Conservation (phyloP, 2,797 vertebrate species). For the Triplophysa yarkandensis region DNA sequence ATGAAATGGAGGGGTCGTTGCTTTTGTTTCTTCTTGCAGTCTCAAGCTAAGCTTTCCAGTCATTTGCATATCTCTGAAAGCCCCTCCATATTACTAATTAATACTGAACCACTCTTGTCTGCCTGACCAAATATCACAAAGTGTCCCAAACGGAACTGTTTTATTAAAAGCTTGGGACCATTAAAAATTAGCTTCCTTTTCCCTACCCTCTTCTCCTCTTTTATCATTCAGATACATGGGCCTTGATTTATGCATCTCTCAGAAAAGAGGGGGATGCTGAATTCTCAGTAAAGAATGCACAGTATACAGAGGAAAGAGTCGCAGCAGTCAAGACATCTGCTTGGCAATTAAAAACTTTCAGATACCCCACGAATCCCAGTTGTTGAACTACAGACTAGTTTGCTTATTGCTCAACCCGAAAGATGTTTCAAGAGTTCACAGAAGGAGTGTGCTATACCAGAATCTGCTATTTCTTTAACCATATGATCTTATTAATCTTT, state of each 20-base stretch:
- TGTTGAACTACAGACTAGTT: conserved; percentile 33
- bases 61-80: conserved; percentile 79
- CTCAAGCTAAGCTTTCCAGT: conserved; percentile 65
- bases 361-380: conserved; percentile 18
- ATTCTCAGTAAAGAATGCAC: conserved; percentile 52
- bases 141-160: conserved; percentile 76
- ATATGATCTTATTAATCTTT: conserved; percentile 14
- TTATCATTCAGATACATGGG: conserved; percentile 66
- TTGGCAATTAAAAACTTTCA: conserved; percentile 46
- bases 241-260: conserved; percentile 59
- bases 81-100: conserved; percentile 79
- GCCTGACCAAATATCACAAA: conserved; percentile 75
- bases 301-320: conserved; percentile 41
- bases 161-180: conserved; percentile 75
- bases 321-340: conserved; percentile 52
- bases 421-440: neutral
- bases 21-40: conserved; percentile 75
- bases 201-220: conserved; percentile 59
- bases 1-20: conserved; percentile 74
- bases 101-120: conserved; percentile 74
- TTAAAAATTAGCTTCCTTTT: conserved; percentile 70
- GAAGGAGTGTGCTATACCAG: neutral
- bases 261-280: conserved; percentile 51
- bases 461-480: neutral
- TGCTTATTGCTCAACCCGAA: conserved; percentile 5